phyloP scores from a whole-genome alignment of 2,113 vertebrate species.

The Litocranius walleri region DNA sequence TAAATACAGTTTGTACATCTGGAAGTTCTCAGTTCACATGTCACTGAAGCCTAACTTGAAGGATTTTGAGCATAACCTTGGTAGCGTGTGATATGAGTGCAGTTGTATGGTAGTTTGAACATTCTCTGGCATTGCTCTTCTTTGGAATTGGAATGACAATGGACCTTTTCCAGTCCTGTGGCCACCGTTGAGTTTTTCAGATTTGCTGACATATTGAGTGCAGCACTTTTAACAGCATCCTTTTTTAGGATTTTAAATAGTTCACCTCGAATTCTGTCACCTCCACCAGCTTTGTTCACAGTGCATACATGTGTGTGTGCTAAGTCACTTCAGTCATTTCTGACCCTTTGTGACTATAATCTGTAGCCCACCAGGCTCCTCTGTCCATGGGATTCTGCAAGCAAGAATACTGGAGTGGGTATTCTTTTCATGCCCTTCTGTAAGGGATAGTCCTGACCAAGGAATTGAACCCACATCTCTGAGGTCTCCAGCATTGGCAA shows the following conservation, averaged over 20 bases:
- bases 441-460: not conserved
- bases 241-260: not conserved
- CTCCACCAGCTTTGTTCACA: not conserved
- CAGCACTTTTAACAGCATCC: not conserved
- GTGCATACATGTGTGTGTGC: not conserved
- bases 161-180: not conserved
- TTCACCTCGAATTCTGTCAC: not conserved
- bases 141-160: not conserved
- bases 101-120: not conserved
- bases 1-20: not conserved
- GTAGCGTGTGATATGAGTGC: not conserved
- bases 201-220: not conserved
- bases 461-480: not conserved
- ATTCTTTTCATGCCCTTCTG: not conserved
- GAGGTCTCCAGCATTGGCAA: not conserved
- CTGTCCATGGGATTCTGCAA: not conserved
- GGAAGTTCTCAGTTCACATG: not conserved
- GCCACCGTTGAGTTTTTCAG: not conserved
- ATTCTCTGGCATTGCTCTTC: not conserved
- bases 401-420: not conserved
- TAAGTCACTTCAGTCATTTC: not conserved
- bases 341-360: not conserved
- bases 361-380: not conserved
- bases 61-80: not conserved
- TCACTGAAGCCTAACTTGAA: not conserved